Evolutionary conservation across 2,888 invertebrate genomes (phyloP).

Genomic region (Hemistola chrysoprasaria): DNA sequence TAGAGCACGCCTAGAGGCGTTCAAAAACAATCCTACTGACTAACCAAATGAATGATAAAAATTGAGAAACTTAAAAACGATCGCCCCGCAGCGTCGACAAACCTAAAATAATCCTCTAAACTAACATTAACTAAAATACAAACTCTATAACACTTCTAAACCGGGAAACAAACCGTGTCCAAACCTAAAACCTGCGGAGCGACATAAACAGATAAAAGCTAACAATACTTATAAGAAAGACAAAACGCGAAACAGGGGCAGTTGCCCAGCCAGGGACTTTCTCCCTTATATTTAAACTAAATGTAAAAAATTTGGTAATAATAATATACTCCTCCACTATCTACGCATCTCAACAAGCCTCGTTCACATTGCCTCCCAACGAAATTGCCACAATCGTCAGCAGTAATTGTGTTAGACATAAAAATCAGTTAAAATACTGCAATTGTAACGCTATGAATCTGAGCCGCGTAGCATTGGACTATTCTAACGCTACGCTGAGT

Average conservation of each 20-base stretch:
- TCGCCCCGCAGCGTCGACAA: constrained; percentile 53
- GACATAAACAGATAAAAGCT: constrained; percentile 39
- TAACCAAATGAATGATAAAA: constrained; percentile 42
- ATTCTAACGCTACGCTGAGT: no score
- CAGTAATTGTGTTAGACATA: no score
- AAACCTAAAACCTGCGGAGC: constrained; percentile 57
- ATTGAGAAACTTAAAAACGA: constrained; percentile 35
- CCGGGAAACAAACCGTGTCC: constrained; percentile 40
- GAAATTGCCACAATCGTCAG: not conserved
- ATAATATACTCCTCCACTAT: constrained; percentile 23
- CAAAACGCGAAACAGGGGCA: constrained; percentile 40
- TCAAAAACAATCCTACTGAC: constrained; percentile 64
- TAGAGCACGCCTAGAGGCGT: constrained; percentile 44
- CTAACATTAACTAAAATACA: constrained; percentile 58
- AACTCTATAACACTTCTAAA: constrained; percentile 41
- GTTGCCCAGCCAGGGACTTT: constrained; percentile 52
- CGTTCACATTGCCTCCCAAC: constrained; percentile 18
- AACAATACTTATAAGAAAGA: constrained; percentile 41
- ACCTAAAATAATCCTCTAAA: constrained; percentile 55
- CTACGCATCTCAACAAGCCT: constrained; percentile 28
- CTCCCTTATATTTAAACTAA: constrained; percentile 32
- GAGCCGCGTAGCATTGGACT: no score
- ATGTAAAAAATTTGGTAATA: constrained; percentile 18
- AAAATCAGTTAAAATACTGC: no score
- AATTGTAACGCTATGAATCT: no score